Evolutionary conservation across 2,888 invertebrate species (phyloP).

Genomic region (Drosophila nigricruria): DNA sequence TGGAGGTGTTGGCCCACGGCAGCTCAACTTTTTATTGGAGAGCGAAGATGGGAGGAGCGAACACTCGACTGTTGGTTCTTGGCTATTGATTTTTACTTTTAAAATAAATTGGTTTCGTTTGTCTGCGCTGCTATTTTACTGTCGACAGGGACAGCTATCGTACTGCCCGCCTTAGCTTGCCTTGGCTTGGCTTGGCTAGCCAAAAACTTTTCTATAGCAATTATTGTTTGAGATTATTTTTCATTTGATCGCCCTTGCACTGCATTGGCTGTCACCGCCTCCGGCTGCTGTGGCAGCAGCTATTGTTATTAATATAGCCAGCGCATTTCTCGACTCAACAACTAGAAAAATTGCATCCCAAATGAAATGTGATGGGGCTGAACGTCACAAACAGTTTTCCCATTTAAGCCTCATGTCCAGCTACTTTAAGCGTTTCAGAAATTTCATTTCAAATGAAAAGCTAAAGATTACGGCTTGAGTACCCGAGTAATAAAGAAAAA

Average conservation of each 20-base stretch:
- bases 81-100: slow-evolving; percentile 79
- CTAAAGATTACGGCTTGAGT: slow-evolving; percentile 17
- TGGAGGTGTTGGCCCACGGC: slow-evolving; percentile 2
- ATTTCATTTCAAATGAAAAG: slow-evolving; percentile 32
- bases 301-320: slow-evolving; percentile 70
- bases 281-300: slow-evolving; percentile 45
- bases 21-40: slow-evolving; percentile 41
- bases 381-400: slow-evolving; percentile 13
- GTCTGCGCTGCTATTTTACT: slow-evolving; percentile 55
- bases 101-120: slow-evolving; percentile 81
- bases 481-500: slow-evolving; percentile 4
- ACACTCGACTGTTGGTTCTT: slow-evolving; percentile 30
- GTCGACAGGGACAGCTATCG: slow-evolving; percentile 30
- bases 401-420: neutral
- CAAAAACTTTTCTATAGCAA: slow-evolving; percentile 70
- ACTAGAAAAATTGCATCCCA: slow-evolving; percentile 57
- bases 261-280: slow-evolving; percentile 44
- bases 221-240: slow-evolving; percentile 76
- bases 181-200: slow-evolving; percentile 23
- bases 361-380: slow-evolving; percentile 60
- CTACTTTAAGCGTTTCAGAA: slow-evolving; percentile 16
- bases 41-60: slow-evolving; percentile 2
- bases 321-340: slow-evolving; percentile 42
- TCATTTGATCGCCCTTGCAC: slow-evolving; percentile 54
- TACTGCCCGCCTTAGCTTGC: neutral